Base-by-base conservation (phyloP, 2,888 invertebrate genomes). In the Caenorhabditis uteleia region DNA sequence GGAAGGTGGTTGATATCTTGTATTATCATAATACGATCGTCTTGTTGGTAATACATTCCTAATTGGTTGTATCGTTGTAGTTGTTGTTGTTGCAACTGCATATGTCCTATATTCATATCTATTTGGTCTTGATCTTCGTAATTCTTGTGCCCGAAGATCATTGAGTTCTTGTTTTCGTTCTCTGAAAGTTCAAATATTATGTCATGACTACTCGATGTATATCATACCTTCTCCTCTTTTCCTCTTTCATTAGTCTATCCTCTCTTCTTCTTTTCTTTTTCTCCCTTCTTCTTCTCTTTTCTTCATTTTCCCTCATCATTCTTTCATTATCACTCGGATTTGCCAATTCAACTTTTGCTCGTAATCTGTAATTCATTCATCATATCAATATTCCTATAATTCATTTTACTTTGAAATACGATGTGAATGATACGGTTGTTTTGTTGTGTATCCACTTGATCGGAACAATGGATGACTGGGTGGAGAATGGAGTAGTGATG, bases 401-500 rank as follows among this genome's bases (percentile, higher is more conserved):
- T 25, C 21, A 44, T 34, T 43, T 47, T 10, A 62, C 64, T 47
- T 57, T 14, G 64, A 64, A 50, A 64, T 64, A 27, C 64, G 55
- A 56, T 56, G 62, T 20, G 56, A 43, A 43, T 51, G 31, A 10
- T 29, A 21, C 55, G 38, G 59, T 54, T 8, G 61, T 49, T 43
- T 55, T 64, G 16, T 46, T 47, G 23, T 39, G 39, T 5, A 33
- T 49, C 8, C 26, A 10, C n/a, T 3, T 2, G 25, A 46, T 5
- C 54, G 44, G 45, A 53, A 54, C 2, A 54, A n/a, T 12, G 64
- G 64, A 36, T 49, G 53, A n/a, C 45, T 56, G 5, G 70, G 70
- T 7, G 70, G 70, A 25, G 57, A 64, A 45, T 70, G 70, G 34
- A 45, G 51, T 7, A 70, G 25, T 0, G 70, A 67, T 0, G 70